Evolutionary conservation across 2,113 vertebrate genomes (phyloP), one percentile per base, ranked within the genome.

Genomic region (Hypanus sabinus): DNA sequence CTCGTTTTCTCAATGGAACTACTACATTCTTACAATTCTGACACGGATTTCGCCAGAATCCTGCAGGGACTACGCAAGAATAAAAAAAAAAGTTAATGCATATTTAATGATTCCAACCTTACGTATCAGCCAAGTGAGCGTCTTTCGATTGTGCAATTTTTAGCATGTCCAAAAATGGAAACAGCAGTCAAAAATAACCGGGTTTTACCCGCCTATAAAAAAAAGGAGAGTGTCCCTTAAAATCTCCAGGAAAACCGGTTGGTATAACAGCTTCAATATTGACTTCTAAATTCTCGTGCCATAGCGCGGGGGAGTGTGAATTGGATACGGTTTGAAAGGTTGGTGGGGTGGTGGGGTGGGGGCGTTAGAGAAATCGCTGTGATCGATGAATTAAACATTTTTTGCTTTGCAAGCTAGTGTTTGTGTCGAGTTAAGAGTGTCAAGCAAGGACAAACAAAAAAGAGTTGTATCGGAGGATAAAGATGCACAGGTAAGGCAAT

Each of bases 181-280:
- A n/a, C 55, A 30, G 24, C 3, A 60, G 55, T 55, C 83, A 87
- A 87, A 87, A 87, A 87, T 87, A 87, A 87, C 83, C 30, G 46
- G 83, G 38, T 85, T 85, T 85, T 85, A 57, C 81, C 22, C 81
- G 38, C 81, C 81, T 85, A 85, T 81, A 85, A 85, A 85, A 87
- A 60, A 87, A 87, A n/a, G 46, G 46, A 65, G 62, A 65, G 8
- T 65, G 38, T 87, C 55, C 27, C 55, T 87, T 87, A 87, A 87
- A 87, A 87, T 60, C 46, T 87, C 46, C 55, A 60, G 83, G 46
- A 60, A 24, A 87, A 87, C 46, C 83, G 60, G 11, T 60, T 87
- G 83, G 83, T 87, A 12, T 60, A 30, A 87, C 55, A 87, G 83
- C 83, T 87, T 3, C 55, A 27, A 87, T 24, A 46, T 30, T 14